Conservation (phyloP, 2,888 invertebrate species). For the Helleia helle region DNA sequence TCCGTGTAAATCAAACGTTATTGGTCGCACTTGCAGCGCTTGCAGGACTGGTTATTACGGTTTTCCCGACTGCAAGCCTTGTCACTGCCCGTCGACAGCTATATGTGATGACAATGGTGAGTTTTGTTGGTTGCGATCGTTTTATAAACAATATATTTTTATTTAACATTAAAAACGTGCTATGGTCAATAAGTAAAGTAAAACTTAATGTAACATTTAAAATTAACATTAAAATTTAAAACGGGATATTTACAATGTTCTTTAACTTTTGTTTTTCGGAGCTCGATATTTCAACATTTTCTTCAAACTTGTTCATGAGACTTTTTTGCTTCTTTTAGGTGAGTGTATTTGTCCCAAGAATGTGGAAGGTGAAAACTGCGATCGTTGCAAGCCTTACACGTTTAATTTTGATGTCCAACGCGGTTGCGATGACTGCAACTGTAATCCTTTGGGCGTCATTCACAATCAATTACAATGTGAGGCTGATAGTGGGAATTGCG, state of each 20-base stretch:
- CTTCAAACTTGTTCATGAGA: no score
- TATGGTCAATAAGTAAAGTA: no score
- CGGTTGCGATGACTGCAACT: conserved; percentile 96
- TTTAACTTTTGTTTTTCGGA: no score
- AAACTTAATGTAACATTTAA: no score
- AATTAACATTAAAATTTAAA: no score
- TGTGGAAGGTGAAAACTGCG: conserved; percentile 92
- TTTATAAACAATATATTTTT: no score
- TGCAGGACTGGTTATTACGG: conserved; percentile 96
- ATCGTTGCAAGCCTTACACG: conserved; percentile 89
- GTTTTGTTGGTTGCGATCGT: no score
- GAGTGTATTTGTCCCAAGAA: conserved; percentile 94
- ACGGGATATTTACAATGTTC: no score
- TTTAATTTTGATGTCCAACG: conserved; percentile 95
- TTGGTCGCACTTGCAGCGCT: conserved; percentile 88
- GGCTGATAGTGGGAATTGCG: conserved; percentile 87
- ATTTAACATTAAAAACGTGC: no score
- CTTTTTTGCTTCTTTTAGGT: conserved; percentile 55
- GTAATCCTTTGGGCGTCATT: conserved; percentile 87
- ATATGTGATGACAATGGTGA: conserved; percentile 81
- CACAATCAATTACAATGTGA: conserved; percentile 89
- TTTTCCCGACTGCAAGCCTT: conserved; percentile 94
- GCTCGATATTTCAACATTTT: no score
- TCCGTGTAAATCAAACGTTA: conserved; percentile 91
- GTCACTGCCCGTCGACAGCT: conserved; percentile 88